These are phyloP conservation scores for Theristicus caerulescens DNA, from an alignment of 2,113 vertebrate genomes.

Conservation along the genomic window DNA sequence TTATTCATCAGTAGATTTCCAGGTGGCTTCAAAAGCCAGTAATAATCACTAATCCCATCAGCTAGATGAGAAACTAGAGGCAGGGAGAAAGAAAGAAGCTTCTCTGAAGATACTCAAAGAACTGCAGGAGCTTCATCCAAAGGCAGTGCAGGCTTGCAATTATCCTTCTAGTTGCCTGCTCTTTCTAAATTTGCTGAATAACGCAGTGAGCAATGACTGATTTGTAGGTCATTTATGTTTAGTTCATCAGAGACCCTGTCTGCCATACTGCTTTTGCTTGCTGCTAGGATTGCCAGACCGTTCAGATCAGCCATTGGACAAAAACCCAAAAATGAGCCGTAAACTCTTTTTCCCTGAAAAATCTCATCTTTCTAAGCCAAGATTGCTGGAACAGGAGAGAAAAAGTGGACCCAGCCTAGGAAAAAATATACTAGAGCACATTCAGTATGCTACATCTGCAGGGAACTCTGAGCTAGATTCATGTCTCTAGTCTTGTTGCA, in stretches of 20 bases:
- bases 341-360: neutral
- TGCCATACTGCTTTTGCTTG: neutral
- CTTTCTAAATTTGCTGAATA: neutral
- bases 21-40: conserved; percentile 9
- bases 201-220: neutral
- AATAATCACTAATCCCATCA: neutral
- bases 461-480: neutral
- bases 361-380: neutral
- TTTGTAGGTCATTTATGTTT: neutral
- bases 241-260: neutral
- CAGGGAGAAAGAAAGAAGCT: neutral
- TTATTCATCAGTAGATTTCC: neutral
- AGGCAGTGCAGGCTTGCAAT: neutral
- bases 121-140: neutral
- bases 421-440: neutral
- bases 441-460: fast-evolving
- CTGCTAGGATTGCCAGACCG: neutral
- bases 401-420: neutral
- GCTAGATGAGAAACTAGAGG: conserved; percentile 3
- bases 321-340: neutral
- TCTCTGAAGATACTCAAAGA: neutral
- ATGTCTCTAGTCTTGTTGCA: neutral
- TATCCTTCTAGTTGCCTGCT: neutral
- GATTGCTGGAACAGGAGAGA: neutral
- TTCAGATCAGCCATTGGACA: neutral